A percentile compares a stretch with the other conserved stretches of the same genome.
These are phyloP conservation scores for Nasonovia ribisnigri DNA, from an alignment of 2,888 invertebrate genomes.

Conservation along the genomic window DNA sequence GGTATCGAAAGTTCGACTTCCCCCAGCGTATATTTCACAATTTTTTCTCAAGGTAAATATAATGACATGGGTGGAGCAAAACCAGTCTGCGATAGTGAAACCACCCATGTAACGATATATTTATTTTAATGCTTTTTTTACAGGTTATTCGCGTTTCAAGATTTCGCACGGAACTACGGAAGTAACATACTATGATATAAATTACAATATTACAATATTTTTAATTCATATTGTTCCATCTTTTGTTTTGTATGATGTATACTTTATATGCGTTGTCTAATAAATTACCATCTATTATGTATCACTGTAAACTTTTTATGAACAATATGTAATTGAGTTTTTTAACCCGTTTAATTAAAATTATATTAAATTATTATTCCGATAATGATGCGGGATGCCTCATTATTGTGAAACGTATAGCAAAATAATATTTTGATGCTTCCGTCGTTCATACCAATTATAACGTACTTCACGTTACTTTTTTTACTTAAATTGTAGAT, in stretches of 20 bases:
- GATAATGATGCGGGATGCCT: not conserved
- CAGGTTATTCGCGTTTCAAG: not conserved
- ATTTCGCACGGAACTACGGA: not conserved
- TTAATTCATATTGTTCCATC: no score
- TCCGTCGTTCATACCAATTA: not conserved
- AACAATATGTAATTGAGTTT: no score
- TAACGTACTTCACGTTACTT: not conserved
- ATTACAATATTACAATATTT: not conserved
- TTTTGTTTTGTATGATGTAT: no score
- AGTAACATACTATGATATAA: not conserved
- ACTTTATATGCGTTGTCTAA: no score
- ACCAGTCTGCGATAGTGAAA: not conserved
- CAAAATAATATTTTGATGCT: not conserved
- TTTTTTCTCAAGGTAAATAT: not conserved
- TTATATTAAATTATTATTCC: not conserved
- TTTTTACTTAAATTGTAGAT: not conserved
- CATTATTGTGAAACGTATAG: not conserved
- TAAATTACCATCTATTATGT: no score
- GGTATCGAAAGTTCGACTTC: not conserved
- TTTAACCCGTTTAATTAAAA: no score
- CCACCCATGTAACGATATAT: not conserved
- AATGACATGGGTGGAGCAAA: not conserved
- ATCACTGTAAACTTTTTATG: no score
- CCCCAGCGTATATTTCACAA: not conserved
- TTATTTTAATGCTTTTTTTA: not conserved